phyloP scores from a whole-genome alignment of 2,113 vertebrate species.

The Vireo altiloquus region DNA sequence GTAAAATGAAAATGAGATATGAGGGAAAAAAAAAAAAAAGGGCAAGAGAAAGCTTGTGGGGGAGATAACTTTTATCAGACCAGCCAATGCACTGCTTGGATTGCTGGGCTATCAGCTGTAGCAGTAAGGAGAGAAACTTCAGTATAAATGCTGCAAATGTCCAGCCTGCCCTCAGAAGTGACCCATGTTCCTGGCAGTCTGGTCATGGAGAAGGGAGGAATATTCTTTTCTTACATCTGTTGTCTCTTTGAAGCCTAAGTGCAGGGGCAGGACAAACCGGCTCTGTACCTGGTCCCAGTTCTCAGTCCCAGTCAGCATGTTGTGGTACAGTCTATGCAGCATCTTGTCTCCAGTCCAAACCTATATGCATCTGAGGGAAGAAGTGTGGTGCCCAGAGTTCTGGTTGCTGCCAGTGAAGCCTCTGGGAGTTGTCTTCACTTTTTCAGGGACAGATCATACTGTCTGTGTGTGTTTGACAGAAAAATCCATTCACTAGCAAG shows the following conservation, averaged over 20 bases:
- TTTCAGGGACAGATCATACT: background rate
- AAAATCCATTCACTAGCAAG: background rate
- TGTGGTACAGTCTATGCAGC: background rate
- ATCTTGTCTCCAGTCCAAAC: background rate
- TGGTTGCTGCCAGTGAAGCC: background rate
- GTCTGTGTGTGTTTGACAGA: background rate
- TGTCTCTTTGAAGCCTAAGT: background rate
- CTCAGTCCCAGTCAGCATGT: background rate
- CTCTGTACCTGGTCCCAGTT: background rate
- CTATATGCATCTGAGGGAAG: background rate
- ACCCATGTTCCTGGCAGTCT: background rate
- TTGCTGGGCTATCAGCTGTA: background rate
- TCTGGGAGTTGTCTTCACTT: background rate
- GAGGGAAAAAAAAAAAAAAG: rapidly evolving
- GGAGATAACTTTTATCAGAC: background rate
- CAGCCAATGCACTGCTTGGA: background rate
- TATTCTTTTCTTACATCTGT: background rate
- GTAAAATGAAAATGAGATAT: background rate
- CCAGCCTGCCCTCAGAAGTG: background rate
- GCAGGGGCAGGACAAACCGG: background rate
- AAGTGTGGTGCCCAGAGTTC: background rate
- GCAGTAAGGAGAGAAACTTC: background rate
- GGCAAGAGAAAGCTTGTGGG: background rate
- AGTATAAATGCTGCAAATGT: background rate
- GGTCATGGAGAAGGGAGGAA: background rate